Evolutionary conservation across 1,140 invertebrate species (phyloP), one percentile per base, ranked within the genome.

Genomic region (Aphelinus certus): DNA sequence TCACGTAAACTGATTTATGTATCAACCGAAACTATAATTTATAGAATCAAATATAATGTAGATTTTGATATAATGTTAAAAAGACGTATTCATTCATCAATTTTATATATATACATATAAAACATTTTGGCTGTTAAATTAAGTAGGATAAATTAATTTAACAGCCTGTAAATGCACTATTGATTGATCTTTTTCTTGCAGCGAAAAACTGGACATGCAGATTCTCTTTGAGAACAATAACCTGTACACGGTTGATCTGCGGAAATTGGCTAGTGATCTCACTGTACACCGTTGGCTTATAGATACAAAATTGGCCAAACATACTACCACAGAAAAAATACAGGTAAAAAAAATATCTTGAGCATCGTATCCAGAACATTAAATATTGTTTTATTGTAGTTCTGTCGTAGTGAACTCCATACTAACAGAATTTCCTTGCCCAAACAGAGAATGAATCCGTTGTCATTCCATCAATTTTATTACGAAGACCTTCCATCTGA

Each of bases 281-380:
- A 88, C 87, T 6, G 78, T 90, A n/a, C 79, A 84, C 3, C 87
- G 89, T 64, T 82, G 80, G 48, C 73, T 88, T 49, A 78, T 85
- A 42, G 83, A 81, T 43, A 64, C 80, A 5, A 78, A 81, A 49
- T 64, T 77, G 47, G 85, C 76, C 1, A 73, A 65, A 58, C 78
- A 72, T 26, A 55, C 71, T 3, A 71, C 71, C 2, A 26, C 26
- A 26, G 26, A 26, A 26, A 26, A 26, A 26, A 26, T 26, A 26
- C 26, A 26, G 26, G 26, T 26, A 26, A 26, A 26, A 26, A 26
- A 26, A 26, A 26, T 26, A 26, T 26, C 26, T 26, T 26, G 26
- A 26, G 26, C 26, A 26, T 26, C 26, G 26, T 26, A 26, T 26
- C 26, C 26, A 26, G 26, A 26, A 26, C 26, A 26, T 26, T 26